phyloP scores from a whole-genome alignment of 2,113 vertebrate genomes.

The Acanthisitta chloris region DNA sequence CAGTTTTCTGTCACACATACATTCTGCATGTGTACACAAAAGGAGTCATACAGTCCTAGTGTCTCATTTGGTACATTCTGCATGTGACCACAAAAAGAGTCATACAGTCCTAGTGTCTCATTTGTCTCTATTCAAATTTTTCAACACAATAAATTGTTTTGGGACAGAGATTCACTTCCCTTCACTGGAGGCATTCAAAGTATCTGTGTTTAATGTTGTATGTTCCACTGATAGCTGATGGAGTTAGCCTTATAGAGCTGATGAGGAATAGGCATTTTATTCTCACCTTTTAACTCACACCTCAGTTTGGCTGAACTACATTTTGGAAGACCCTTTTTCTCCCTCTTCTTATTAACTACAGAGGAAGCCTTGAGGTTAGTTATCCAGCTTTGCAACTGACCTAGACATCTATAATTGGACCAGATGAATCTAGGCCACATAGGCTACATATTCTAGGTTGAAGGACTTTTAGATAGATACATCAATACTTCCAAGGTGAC shows the following conservation, averaged over 20 bases:
- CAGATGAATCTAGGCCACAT: not conserved
- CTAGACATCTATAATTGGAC: not conserved
- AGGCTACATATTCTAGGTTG: not conserved
- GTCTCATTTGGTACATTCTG: not conserved
- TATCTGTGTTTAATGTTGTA: not conserved
- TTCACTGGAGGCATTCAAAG: not conserved
- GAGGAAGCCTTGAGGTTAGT: not conserved
- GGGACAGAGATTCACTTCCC: not conserved
- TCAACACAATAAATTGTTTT: not conserved
- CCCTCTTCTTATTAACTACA: not conserved
- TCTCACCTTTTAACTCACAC: not conserved
- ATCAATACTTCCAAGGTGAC: not conserved
- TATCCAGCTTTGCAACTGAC: not conserved
- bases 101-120: not conserved
- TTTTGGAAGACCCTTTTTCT: not conserved
- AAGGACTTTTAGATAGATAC: not conserved
- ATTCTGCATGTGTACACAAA: not conserved
- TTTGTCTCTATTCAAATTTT: not conserved
- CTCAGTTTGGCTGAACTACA: not conserved
- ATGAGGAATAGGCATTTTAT: not conserved
- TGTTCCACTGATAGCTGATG: not conserved
- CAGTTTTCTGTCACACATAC: not conserved
- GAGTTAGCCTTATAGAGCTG: not conserved
- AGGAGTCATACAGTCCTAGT: not conserved
- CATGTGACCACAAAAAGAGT: not conserved